Conservation (phyloP, 1,140 invertebrate species). For the Sycophila sp. region DNA sequence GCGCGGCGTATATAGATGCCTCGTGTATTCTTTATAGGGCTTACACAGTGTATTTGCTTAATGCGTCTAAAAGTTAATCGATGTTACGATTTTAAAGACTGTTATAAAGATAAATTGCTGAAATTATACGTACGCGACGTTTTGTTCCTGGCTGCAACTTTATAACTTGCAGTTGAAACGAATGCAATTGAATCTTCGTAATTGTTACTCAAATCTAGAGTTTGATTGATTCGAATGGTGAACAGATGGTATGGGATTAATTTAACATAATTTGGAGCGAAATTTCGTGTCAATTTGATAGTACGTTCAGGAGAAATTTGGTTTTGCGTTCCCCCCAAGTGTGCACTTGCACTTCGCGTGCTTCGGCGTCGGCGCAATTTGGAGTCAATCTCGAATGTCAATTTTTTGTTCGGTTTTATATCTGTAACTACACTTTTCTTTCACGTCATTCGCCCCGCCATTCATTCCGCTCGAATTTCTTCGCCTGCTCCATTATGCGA, state of each 20-base stretch:
- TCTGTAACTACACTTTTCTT: not conserved
- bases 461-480: not conserved
- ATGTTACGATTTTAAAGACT: not conserved
- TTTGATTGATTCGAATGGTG: too few relatives aligned
- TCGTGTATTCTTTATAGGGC: not conserved
- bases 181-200: too few relatives aligned
- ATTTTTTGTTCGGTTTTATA: slow-evolving; percentile 4
- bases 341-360: slow-evolving; percentile 7
- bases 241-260: too few relatives aligned
- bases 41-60: not conserved
- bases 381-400: slow-evolving; percentile 18
- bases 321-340: not conserved
- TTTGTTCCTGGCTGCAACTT: too few relatives aligned
- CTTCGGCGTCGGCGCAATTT: not conserved
- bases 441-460: not conserved
- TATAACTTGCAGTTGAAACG: too few relatives aligned
- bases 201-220: too few relatives aligned
- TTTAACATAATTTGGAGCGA: too few relatives aligned
- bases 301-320: too few relatives aligned
- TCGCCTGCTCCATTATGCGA: not conserved
- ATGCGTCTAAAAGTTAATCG: not conserved
- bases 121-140: too few relatives aligned
- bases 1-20: not conserved
- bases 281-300: too few relatives aligned
- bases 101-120: too few relatives aligned